Conservation (phyloP, 2,888 invertebrate species). For the Acanthosepion lycidas region DNA sequence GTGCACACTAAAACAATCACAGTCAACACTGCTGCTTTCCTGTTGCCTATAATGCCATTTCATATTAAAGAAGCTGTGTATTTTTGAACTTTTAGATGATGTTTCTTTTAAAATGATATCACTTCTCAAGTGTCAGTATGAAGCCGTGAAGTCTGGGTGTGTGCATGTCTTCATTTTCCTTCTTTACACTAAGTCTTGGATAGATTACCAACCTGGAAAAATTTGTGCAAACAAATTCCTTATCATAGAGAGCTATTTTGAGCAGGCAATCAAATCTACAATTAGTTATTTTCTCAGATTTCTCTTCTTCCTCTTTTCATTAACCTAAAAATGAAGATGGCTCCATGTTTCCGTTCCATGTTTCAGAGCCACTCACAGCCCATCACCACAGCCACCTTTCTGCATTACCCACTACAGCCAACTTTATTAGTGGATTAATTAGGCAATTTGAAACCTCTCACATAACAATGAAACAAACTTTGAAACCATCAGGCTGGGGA, state of each 20-base stretch:
- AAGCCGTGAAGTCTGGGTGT: not conserved
- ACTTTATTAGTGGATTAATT: not conserved
- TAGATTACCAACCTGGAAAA: not conserved
- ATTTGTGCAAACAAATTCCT: not conserved
- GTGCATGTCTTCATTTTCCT: not conserved
- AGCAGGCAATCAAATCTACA: slow-evolving; percentile 2
- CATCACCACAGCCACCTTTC: not conserved
- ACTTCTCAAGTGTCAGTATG: not conserved
- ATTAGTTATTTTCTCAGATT: slow-evolving; percentile 11
- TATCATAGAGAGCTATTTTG: not conserved
- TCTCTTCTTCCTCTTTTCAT: not conserved
- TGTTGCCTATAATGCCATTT: not conserved
- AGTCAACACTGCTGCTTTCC: not conserved
- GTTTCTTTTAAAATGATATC: not conserved
- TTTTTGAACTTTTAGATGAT: not conserved
- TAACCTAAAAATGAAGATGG: not conserved
- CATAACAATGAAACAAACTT: not conserved
- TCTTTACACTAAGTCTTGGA: not conserved
- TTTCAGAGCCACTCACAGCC: not conserved
- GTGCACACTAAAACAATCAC: not conserved
- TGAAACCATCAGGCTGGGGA: not conserved
- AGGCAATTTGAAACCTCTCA: not conserved
- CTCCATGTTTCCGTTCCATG: not conserved
- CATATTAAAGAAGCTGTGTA: not conserved
- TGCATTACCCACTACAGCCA: not conserved